phyloP scores from a whole-genome alignment of 2,797 vertebrate species.

The Myotis pilosus region DNA sequence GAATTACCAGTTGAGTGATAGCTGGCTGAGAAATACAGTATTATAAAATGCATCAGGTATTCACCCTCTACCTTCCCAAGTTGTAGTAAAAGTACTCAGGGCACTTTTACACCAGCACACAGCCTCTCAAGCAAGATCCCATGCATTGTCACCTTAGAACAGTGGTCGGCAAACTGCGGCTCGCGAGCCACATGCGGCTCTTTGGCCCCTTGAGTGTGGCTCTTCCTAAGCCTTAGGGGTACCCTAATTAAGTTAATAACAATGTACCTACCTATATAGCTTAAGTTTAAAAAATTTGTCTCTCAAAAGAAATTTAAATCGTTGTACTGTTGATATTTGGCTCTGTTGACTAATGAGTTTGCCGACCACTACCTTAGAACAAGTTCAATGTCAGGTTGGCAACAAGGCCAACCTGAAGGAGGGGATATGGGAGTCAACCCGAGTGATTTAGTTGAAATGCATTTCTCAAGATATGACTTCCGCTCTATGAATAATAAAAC shows the following conservation, averaged over 20 bases:
- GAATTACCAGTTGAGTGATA: not conserved
- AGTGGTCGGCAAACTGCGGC: not conserved
- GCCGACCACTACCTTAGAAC: too few species aligned
- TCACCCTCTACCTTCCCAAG: not conserved
- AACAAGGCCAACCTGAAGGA: not conserved
- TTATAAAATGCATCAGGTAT: not conserved
- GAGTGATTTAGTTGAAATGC: not conserved
- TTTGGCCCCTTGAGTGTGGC: too few species aligned
- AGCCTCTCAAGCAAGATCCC: not conserved
- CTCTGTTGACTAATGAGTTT: too few species aligned
- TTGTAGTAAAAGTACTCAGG: not conserved
- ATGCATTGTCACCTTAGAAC: fast-evolving
- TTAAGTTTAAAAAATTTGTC: too few species aligned
- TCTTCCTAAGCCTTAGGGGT: too few species aligned
- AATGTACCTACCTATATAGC: too few species aligned
- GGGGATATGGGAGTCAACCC: not conserved
- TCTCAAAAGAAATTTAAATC: too few species aligned
- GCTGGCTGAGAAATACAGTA: not conserved
- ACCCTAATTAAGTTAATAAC: too few species aligned
- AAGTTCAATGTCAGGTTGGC: not conserved
- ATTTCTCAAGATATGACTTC: not conserved
- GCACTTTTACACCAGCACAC: fast-evolving
- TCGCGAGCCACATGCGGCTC: too few species aligned
- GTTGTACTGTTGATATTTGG: too few species aligned
- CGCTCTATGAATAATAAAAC: not conserved